A percentile compares a stretch with the other conserved stretches of the same genome.
phyloP scores from a whole-genome alignment of 2,113 vertebrate genomes.

The Chitala chitala region DNA sequence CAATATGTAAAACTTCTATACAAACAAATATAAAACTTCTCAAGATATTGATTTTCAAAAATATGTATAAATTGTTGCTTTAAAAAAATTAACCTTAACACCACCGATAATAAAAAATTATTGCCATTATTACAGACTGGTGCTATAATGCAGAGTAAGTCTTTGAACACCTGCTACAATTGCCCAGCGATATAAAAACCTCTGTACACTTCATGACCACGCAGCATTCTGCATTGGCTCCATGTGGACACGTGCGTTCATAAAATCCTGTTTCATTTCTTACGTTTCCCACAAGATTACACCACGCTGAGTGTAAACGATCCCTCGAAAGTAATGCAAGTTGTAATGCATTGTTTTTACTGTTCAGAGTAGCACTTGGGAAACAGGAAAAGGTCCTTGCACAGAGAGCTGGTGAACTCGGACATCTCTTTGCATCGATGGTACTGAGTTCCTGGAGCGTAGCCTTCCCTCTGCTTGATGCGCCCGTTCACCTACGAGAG shows the following conservation, averaged over 20 bases:
- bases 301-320: background rate
- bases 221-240: too few species aligned
- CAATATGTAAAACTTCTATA: too few species aligned
- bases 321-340: background rate
- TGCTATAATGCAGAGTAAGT: too few species aligned
- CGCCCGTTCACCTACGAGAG: slow-evolving; percentile 74
- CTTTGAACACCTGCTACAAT: background rate
- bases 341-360: slow-evolving; percentile 38
- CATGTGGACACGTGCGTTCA: too few species aligned
- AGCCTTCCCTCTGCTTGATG: slow-evolving; percentile 89
- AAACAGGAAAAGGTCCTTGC: slow-evolving; percentile 86
- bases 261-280: background rate
- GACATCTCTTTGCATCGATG: slow-evolving; percentile 99
- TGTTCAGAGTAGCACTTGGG: slow-evolving; percentile 71
- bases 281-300: background rate
- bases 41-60: too few species aligned
- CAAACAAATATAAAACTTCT: too few species aligned
- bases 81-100: too few species aligned
- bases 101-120: too few species aligned
- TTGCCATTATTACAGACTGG: too few species aligned
- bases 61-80: too few species aligned
- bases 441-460: slow-evolving; percentile 84
- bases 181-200: background rate
- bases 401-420: slow-evolving; percentile 90
- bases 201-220: background rate